These are phyloP conservation scores for Schizotus pectinicornis DNA, from an alignment of 2,888 invertebrate species.

Conservation along the genomic window DNA sequence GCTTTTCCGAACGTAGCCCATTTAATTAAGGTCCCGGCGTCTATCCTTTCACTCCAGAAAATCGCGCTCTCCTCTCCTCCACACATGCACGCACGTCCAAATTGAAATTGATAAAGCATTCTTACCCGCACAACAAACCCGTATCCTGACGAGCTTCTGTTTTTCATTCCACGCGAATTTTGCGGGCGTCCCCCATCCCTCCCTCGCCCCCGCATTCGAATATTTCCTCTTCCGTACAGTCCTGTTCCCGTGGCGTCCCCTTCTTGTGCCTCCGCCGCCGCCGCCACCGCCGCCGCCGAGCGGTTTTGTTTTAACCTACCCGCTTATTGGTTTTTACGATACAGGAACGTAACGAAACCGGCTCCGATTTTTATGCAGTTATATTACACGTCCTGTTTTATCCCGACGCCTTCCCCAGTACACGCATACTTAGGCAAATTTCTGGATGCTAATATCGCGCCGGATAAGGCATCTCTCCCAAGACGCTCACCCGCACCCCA, in stretches of 20 bases:
- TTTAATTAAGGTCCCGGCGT: conserved; percentile 42
- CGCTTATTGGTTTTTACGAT: conserved; percentile 49
- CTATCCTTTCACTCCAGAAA: conserved; percentile 19
- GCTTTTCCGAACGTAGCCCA: conserved; percentile 42
- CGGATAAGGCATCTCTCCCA: conserved; percentile 15
- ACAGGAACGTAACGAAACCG: conserved; percentile 40
- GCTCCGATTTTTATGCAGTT: conserved; percentile 44
- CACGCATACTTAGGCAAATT: too few species aligned
- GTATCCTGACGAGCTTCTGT: conserved; percentile 34
- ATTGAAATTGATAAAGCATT: conserved; percentile 47
- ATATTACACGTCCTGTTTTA: conserved; percentile 19
- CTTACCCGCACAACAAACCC: conserved; percentile 36
- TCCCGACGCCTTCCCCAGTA: neutral
- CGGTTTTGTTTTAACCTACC: conserved; percentile 48
- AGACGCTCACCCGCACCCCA: conserved; percentile 12
- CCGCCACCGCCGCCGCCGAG: conserved; percentile 16
- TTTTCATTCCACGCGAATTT: conserved; percentile 34
- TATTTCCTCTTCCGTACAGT: conserved; percentile 36
- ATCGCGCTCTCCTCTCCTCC: conserved; percentile 15
- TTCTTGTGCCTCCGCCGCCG: conserved; percentile 21
- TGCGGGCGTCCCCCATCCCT: conserved; percentile 19
- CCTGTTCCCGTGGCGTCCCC: conserved; percentile 33
- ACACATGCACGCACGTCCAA: conserved; percentile 36
- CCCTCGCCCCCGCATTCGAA: conserved; percentile 29
- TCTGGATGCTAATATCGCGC: conserved; percentile 2